A percentile compares a stretch with the other conserved stretches of the same genome.
Conservation (phyloP, 37 sponge, comb jelly and placozoan species). For the Lycopodina hypogea region DNA sequence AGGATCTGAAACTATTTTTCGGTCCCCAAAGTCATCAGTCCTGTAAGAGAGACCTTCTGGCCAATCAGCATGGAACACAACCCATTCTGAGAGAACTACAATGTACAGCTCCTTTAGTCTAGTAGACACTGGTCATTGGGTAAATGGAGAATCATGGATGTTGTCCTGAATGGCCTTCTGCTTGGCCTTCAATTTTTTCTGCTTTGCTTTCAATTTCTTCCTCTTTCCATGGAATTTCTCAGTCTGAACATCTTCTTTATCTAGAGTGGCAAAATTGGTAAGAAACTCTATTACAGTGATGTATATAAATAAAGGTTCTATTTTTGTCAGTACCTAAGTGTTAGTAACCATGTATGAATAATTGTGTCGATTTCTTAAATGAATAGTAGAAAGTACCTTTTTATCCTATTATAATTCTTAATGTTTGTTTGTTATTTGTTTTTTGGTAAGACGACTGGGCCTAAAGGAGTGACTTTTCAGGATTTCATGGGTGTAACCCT, state of each 20-base stretch:
- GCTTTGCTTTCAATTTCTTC: too few relatives aligned
- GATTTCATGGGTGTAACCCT: too few relatives aligned
- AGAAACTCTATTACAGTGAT: too few relatives aligned
- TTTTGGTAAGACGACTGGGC: too few relatives aligned
- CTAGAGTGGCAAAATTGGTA: background rate
- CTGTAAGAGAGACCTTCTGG: background rate
- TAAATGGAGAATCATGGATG: background rate
- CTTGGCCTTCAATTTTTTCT: conserved; percentile 12
- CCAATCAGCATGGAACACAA: background rate
- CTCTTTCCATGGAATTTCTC: conserved; percentile 6
- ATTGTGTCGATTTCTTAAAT: too few relatives aligned
- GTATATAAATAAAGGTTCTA: too few relatives aligned
- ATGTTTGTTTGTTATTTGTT: too few relatives aligned
- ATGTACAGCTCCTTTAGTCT: background rate
- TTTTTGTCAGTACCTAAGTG: too few relatives aligned
- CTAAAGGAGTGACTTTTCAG: too few relatives aligned
- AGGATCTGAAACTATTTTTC: background rate
- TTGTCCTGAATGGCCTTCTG: conserved; percentile 2
- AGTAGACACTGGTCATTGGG: background rate
- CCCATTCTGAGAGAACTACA: background rate
- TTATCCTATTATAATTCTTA: too few relatives aligned
- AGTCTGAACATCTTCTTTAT: background rate
- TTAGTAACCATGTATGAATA: too few relatives aligned
- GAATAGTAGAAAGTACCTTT: too few relatives aligned
- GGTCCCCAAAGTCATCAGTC: background rate